A percentile compares a stretch with the other conserved stretches of the same genome.
phyloP scores from a whole-genome alignment of 1,140 invertebrate genomes.

The Trypoxylus dichotomus region DNA sequence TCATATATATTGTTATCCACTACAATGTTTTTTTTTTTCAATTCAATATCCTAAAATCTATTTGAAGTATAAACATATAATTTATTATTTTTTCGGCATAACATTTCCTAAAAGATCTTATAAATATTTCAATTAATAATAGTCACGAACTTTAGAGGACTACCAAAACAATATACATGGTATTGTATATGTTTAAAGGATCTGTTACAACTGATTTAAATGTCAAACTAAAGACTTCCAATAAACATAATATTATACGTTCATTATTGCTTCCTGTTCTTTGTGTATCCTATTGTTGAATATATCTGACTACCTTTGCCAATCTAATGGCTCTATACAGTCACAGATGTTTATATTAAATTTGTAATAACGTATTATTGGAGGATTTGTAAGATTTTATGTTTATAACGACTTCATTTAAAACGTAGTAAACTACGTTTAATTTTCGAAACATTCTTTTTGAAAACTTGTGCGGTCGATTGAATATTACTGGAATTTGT shows the following conservation, averaged over 20 bases:
- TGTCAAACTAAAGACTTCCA: background rate
- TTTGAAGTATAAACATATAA: too few relatives aligned
- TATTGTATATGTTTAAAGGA: background rate
- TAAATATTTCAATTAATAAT: background rate
- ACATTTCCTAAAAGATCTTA: background rate
- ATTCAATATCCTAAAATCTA: too few relatives aligned
- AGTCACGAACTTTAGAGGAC: background rate
- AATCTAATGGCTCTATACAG: background rate
- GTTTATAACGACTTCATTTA: background rate
- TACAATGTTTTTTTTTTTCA: too few relatives aligned
- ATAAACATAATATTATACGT: conserved; percentile 4
- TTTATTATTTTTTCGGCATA: too few relatives aligned
- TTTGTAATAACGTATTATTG: background rate
- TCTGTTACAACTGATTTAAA: background rate
- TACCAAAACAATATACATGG: background rate
- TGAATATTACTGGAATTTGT: too few relatives aligned
- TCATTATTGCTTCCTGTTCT: background rate
- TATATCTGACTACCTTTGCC: background rate
- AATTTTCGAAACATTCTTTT: background rate
- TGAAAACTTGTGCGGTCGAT: background rate
- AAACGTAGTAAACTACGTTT: background rate
- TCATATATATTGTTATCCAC: too few relatives aligned
- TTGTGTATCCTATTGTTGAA: background rate
- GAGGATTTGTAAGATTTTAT: background rate
- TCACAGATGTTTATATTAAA: background rate